phyloP scores from a whole-genome alignment of 2,797 vertebrate species.

The Agapornis canus region DNA sequence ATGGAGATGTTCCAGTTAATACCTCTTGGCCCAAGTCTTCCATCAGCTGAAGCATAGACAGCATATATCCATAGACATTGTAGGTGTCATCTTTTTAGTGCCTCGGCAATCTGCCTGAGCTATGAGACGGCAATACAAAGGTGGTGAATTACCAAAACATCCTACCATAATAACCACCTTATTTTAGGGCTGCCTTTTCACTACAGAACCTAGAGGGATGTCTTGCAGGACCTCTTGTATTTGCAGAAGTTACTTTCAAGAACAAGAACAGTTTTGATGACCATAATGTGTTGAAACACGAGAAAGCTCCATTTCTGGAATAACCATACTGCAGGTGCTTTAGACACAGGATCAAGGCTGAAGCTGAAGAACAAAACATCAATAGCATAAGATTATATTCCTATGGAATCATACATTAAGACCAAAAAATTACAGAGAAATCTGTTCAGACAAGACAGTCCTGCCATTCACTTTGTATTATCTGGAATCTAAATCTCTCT shows the following conservation, averaged over 20 bases:
- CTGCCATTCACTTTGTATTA: neutral
- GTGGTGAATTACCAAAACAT: neutral
- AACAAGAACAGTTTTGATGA: neutral
- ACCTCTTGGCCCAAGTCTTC: neutral
- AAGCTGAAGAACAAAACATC: neutral
- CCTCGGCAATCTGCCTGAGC: neutral
- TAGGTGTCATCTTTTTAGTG: neutral
- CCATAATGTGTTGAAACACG: neutral
- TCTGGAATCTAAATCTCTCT: neutral
- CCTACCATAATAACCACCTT: neutral
- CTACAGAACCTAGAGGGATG: neutral
- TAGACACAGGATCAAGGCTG: neutral
- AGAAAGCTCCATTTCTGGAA: neutral
- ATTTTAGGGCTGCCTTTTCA: neutral
- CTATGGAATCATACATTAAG: neutral
- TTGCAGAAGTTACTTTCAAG: neutral
- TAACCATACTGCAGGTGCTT: neutral
- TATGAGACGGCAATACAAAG: neutral
- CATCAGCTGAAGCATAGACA: rapidly evolving
- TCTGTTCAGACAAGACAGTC: neutral
- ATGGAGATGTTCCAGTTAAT: neutral
- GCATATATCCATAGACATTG: neutral
- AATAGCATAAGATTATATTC: neutral
- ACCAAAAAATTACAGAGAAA: neutral
- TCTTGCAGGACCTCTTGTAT: neutral